Percentiles rank a stretch among this genome's conserved stretches.
phyloP scores from a whole-genome alignment of 2,888 invertebrate species.

The Coleophora deauratella region DNA sequence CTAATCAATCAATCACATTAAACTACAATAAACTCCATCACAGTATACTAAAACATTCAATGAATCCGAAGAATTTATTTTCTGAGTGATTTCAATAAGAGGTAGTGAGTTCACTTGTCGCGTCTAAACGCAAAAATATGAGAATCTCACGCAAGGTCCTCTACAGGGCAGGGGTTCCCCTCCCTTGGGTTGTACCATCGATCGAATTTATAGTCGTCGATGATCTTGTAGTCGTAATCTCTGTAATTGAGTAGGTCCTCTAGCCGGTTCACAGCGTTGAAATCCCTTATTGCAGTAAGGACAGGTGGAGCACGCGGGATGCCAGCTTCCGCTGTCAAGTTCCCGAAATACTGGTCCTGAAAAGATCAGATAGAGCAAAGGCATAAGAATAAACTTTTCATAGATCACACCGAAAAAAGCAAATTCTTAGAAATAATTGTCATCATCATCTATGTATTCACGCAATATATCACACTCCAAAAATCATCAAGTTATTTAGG shows the following conservation, averaged over 20 bases:
- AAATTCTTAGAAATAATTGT: too few species aligned
- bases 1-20: too few species aligned
- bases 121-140: too few species aligned
- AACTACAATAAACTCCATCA: too few species aligned
- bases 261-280: conserved; percentile 48
- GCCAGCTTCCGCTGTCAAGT: conserved; percentile 48
- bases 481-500: too few species aligned
- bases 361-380: conserved; percentile 12
- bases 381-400: neutral
- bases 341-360: conserved; percentile 54
- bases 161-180: conserved; percentile 36
- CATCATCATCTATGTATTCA: too few species aligned
- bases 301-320: conserved; percentile 44
- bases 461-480: too few species aligned
- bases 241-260: conserved; percentile 57
- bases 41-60: too few species aligned
- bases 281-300: conserved; percentile 45
- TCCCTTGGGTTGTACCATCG: conserved; percentile 41
- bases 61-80: too few species aligned
- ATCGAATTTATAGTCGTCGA: conserved; percentile 40
- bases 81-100: too few species aligned
- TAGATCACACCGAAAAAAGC: too few species aligned
- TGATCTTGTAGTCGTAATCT: conserved; percentile 49
- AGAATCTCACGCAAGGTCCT: neutral
- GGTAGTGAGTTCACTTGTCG: too few species aligned